phyloP scores from a whole-genome alignment of 1,140 invertebrate species.

The Tetragnatha versicolor region DNA sequence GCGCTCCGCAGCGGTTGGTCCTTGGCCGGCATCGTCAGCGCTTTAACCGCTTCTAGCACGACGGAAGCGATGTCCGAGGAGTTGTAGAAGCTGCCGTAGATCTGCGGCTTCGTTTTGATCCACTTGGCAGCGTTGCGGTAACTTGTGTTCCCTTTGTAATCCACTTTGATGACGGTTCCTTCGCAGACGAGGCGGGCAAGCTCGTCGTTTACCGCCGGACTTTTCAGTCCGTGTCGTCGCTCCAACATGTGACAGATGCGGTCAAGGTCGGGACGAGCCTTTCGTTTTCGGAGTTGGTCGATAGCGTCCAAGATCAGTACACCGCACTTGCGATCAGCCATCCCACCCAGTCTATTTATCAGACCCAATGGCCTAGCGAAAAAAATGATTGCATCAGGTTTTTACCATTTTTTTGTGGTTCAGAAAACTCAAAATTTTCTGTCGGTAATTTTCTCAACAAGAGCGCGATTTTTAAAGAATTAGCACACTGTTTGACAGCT shows the following conservation, averaged over 20 bases:
- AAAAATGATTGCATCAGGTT: too few species aligned
- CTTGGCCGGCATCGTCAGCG: constrained; percentile 42
- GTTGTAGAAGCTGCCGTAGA: constrained; percentile 60
- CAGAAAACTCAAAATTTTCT: too few species aligned
- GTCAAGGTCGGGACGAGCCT: constrained; percentile 81
- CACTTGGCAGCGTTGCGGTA: constrained; percentile 77
- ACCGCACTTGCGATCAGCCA: constrained; percentile 66
- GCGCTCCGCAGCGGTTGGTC: constrained; percentile 37
- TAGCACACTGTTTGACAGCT: too few species aligned
- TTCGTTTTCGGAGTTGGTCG: constrained; percentile 80
- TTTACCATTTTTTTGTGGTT: too few species aligned
- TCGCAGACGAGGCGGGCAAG: constrained; percentile 77
- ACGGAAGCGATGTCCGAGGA: constrained; percentile 59
- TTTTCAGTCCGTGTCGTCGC: constrained; percentile 75
- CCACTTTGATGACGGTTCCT: constrained; percentile 81
- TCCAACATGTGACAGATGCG: constrained; percentile 82
- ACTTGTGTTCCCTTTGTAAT: constrained; percentile 84
- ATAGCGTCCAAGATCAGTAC: constrained; percentile 82
- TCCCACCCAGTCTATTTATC: too few species aligned
- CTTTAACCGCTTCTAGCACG: constrained; percentile 60
- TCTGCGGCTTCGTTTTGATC: constrained; percentile 63
- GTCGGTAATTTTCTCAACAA: too few species aligned
- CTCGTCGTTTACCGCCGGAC: constrained; percentile 75
- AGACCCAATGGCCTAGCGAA: too few species aligned
- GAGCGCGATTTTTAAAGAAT: too few species aligned